These are phyloP conservation scores for Anthrax anthrax DNA, from an alignment of 2,888 invertebrate genomes.

Conservation along the genomic window DNA sequence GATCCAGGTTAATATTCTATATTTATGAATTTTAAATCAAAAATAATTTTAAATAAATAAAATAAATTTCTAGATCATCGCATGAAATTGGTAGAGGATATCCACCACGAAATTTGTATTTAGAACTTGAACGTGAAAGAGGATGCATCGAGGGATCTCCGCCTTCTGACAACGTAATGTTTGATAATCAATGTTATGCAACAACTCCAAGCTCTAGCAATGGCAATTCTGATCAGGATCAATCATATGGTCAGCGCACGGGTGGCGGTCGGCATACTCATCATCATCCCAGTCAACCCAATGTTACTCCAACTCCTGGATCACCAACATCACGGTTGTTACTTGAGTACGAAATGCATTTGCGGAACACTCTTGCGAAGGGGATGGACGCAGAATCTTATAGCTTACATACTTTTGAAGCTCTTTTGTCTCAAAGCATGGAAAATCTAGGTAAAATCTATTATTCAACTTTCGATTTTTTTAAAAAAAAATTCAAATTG, in stretches of 20 bases:
- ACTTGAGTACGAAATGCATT: conserved; percentile 86
- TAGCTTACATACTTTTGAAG: conserved; percentile 86
- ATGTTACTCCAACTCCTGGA: conserved; percentile 61
- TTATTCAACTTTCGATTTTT: no score
- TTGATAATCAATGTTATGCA: conserved; percentile 91
- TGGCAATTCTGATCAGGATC: conserved; percentile 79
- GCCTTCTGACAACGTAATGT: conserved; percentile 84
- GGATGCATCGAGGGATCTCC: conserved; percentile 51
- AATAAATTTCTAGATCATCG: conserved; percentile 41
- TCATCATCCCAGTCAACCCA: conserved; percentile 51
- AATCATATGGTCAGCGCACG: conserved; percentile 46
- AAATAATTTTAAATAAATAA: neutral
- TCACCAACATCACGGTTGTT: conserved; percentile 73
- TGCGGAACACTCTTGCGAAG: conserved; percentile 81
- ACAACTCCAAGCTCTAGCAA: conserved; percentile 89
- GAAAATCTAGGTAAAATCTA: conserved; percentile 68
- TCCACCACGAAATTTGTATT: conserved; percentile 57
- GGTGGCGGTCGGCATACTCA: conserved; percentile 39
- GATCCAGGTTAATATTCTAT: conserved; percentile 39
- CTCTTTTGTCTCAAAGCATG: conserved; percentile 84
- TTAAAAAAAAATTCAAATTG: no score
- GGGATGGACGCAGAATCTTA: conserved; percentile 94
- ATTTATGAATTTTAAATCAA: neutral
- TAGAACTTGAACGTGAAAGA: conserved; percentile 61
- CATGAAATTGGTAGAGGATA: conserved; percentile 60